Evolutionary conservation across 2,797 vertebrate species (phyloP).

Genomic region (Parotocinclus haroldoi): DNA sequence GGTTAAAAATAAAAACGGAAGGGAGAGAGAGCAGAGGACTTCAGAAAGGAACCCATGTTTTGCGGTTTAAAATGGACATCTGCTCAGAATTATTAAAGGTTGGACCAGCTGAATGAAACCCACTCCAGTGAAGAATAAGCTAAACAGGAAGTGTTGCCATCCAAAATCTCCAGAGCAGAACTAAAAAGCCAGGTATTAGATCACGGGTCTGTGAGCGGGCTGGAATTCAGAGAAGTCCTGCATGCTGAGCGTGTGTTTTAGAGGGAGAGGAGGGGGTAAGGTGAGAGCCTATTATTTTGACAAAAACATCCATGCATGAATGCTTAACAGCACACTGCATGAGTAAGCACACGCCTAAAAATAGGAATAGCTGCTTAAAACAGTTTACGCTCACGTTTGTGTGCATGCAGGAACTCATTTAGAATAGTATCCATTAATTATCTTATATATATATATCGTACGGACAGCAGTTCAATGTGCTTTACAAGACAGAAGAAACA

Average conservation of each 20-base stretch:
- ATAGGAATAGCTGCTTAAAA: slow-evolving; percentile 17
- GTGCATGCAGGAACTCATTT: no score
- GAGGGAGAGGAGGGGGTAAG: not conserved
- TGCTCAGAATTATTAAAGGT: slow-evolving; percentile 17
- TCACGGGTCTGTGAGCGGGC: not conserved
- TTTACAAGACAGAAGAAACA: no score
- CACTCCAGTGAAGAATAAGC: slow-evolving; percentile 13
- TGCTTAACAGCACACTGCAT: slow-evolving; percentile 33
- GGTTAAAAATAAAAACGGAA: slow-evolving; percentile 35
- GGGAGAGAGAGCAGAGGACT: slow-evolving; percentile 3
- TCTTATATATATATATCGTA: no score
- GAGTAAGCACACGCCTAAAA: slow-evolving; percentile 30
- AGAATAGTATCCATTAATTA: no score
- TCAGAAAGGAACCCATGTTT: slow-evolving; percentile 13
- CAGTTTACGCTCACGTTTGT: not conserved
- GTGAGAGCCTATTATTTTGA: slow-evolving; percentile 22
- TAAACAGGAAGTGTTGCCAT: slow-evolving; percentile 17
- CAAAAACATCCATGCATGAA: slow-evolving; percentile 21
- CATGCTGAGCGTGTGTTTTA: not conserved
- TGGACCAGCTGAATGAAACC: slow-evolving; percentile 10
- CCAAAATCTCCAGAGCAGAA: slow-evolving; percentile 4
- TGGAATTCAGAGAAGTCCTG: slow-evolving; percentile 5
- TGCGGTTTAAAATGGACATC: slow-evolving; percentile 26
- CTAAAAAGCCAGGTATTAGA: slow-evolving; percentile 23
- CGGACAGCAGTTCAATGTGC: no score